phyloP scores from a whole-genome alignment of 2,797 vertebrate species.

The Poeciliopsis turneri region DNA sequence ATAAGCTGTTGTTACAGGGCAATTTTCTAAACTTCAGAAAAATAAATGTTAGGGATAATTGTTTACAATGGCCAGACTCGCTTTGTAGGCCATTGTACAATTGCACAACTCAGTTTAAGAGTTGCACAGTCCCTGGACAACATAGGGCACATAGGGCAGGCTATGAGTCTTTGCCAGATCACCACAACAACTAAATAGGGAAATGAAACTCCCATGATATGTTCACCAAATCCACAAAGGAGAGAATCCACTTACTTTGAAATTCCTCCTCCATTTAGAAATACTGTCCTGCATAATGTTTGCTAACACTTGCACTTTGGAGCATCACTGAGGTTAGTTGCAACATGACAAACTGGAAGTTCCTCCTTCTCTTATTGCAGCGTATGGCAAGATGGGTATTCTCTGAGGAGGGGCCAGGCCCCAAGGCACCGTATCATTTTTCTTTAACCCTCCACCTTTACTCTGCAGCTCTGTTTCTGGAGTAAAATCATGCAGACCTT shows the following conservation, averaged over 20 bases:
- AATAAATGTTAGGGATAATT: too few species aligned
- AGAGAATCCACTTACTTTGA: too few species aligned
- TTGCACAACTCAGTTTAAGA: too few species aligned
- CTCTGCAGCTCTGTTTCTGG: background rate
- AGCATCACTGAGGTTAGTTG: slow-evolving; percentile 8
- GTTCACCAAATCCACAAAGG: too few species aligned
- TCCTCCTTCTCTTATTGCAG: slow-evolving; percentile 30
- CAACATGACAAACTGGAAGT: background rate
- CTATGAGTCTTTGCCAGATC: too few species aligned
- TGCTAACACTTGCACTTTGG: slow-evolving; percentile 2
- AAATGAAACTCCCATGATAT: too few species aligned
- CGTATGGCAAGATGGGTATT: background rate
- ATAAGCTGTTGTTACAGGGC: too few species aligned
- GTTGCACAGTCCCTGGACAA: background rate
- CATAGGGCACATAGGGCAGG: too few species aligned
- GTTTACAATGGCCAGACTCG: too few species aligned
- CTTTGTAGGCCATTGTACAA: background rate
- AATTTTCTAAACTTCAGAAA: too few species aligned
- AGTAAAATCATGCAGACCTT: background rate
- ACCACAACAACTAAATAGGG: too few species aligned
- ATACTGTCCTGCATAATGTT: background rate
- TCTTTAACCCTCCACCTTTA: background rate
- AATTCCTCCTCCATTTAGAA: slow-evolving; percentile 2
- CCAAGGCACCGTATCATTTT: slow-evolving; percentile 28
- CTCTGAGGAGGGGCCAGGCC: background rate